Evolutionary conservation across 2,797 vertebrate genomes (phyloP), one percentile per base, ranked within the genome.

Genomic region (Phrynocephalus forsythii): DNA sequence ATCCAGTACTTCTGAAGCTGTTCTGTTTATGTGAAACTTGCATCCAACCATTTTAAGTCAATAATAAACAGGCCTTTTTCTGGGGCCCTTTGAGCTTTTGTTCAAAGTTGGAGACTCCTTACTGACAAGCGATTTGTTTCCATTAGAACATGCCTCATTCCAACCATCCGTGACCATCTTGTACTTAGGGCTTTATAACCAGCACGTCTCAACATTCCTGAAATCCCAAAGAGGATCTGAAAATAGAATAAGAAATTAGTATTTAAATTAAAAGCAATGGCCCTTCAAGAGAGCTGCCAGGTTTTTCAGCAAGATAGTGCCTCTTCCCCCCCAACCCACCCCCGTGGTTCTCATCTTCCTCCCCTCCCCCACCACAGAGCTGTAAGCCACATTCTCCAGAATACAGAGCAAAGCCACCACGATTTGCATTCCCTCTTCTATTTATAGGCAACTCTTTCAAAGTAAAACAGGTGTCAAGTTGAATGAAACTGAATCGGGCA

Each of bases 231-330:
- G 95, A 95, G 95, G 86, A 94, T 94, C 95, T 97, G 94, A 95
- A 95, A 96, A 97, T 97, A 97, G 96, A 96, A 94, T 93, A 95
- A 96, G 94, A 96, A 96, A 95, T 92, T 92, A 95, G 93, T 92
- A 93, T 96, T 95, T 94, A 95, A 96, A 96, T 96, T 93, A 94
- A 96, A 96, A 96, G 94, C 95, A 96, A 95, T 91, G 91, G 94
- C 86, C 89, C 91, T 91, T 89, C 90, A 92, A 92, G 81, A 86
- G 91, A 92, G 87, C 92, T 85, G 95, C 95, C 92, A 94, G 92
- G 84, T 93, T 94, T 93, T 93, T 91, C 92, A 92, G 89, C 88
- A 72, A 91, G 92, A 95, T 92, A 94, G 90, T 89, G 93, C 83
- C 91, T 94, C 88, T 93, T 92, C 88, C 76, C 60, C 60, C 38